Conservation (phyloP, 2,113 vertebrate genomes). For the Eclectus roratus region DNA sequence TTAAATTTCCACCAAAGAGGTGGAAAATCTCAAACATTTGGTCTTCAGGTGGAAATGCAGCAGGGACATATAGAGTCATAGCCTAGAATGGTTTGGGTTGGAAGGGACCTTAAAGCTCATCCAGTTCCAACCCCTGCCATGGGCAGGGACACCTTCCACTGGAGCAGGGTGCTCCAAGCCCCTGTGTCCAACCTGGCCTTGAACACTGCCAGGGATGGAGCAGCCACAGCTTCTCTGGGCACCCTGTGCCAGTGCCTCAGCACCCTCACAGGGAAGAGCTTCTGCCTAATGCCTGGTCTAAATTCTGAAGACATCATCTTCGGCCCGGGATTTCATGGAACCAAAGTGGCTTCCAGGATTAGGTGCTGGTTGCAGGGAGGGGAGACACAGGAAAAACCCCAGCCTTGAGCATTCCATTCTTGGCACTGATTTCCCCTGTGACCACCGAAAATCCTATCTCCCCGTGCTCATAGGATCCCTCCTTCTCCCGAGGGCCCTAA, state of each 20-base stretch:
- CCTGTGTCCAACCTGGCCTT: not conserved
- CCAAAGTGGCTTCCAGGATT: not conserved
- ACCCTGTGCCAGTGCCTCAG: not conserved
- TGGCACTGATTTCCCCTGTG: accelerated
- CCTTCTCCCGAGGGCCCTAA: accelerated
- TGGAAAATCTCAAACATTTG: not conserved
- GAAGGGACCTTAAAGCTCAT: not conserved
- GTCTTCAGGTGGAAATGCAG: not conserved
- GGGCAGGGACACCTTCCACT: not conserved
- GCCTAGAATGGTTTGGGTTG: not conserved
- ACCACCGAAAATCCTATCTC: not conserved
- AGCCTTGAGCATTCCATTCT: not conserved
- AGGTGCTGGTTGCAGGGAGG: accelerated
- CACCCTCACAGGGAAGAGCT: not conserved
- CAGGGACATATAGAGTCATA: not conserved
- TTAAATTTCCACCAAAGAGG: too few species aligned
- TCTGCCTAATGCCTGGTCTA: not conserved
- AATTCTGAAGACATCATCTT: accelerated
- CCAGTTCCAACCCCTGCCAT: not conserved
- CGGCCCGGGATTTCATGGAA: not conserved
- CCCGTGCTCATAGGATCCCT: accelerated
- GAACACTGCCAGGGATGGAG: too few species aligned
- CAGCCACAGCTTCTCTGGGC: not conserved
- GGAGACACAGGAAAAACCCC: not conserved
- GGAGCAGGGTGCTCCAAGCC: not conserved